A percentile compares a stretch with the other conserved stretches of the same genome.
phyloP scores from a whole-genome alignment of 2,888 invertebrate species.

The Chrysotoxum bicinctum region DNA sequence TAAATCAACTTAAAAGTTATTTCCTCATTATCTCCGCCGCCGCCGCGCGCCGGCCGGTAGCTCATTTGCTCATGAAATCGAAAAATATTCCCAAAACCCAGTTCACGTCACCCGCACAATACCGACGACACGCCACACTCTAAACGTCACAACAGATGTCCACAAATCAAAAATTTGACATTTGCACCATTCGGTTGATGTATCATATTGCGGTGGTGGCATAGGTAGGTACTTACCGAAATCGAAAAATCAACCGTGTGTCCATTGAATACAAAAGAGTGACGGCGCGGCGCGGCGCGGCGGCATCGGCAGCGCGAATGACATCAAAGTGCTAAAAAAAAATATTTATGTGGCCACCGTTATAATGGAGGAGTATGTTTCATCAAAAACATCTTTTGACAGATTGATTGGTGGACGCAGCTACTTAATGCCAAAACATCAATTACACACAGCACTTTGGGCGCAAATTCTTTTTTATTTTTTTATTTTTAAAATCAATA shows the following conservation, averaged over 20 bases:
- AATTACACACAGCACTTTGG: constrained; percentile 37
- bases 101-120: not conserved
- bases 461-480: not conserved
- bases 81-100: constrained; percentile 11
- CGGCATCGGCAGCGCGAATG: not conserved
- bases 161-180: constrained; percentile 66
- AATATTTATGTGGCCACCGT: constrained; percentile 27
- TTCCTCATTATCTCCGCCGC: constrained; percentile 56
- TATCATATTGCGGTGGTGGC: not conserved
- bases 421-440: constrained; percentile 56
- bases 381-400: constrained; percentile 24
- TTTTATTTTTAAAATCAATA: constrained; percentile 51
- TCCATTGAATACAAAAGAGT: constrained; percentile 7
- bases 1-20: constrained; percentile 60
- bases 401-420: constrained; percentile 35
- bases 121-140: not conserved
- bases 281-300: not conserved
- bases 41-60: too few relatives aligned
- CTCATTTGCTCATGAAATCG: constrained; percentile 54
- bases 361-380: constrained; percentile 39
- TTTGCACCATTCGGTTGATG: constrained; percentile 15
- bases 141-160: constrained; percentile 56
- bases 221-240: not conserved
- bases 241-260: constrained; percentile 38
- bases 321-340: constrained; percentile 34